These are phyloP conservation scores for Ibidorhyncha struthersii DNA, from an alignment of 2,113 vertebrate genomes.

Conservation along the genomic window DNA sequence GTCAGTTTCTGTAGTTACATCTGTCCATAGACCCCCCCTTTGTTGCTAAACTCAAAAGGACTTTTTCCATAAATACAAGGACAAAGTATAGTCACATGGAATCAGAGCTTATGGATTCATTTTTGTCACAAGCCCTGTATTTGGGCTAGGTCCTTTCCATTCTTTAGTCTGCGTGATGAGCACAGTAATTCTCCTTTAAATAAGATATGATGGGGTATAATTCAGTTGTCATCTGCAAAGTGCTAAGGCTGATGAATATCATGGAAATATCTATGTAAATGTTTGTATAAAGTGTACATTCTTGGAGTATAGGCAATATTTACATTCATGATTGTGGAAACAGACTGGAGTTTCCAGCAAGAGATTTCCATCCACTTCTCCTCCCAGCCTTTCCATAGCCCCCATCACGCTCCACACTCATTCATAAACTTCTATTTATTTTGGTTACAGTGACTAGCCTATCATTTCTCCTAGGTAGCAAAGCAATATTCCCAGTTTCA, in stretches of 20 bases:
- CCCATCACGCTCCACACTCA: not conserved
- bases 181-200: not conserved
- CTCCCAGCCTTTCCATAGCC: not conserved
- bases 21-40: not conserved
- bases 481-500: not conserved
- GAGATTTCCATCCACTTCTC: not conserved
- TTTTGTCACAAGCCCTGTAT: not conserved
- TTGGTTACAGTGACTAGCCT: not conserved
- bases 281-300: not conserved
- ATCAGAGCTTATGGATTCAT: not conserved
- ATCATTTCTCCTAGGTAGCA: not conserved
- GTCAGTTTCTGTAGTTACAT: not conserved
- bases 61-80: not conserved
- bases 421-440: not conserved
- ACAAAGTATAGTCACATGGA: not conserved
- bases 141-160: not conserved
- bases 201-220: not conserved
- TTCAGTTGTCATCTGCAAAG: not conserved
- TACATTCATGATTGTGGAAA: not conserved
- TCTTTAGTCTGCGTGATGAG: not conserved
- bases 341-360: not conserved
- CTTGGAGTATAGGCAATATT: not conserved
- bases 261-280: not conserved
- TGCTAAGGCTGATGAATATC: not conserved
- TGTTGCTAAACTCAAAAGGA: not conserved